These are phyloP conservation scores for Typhlichthys subterraneus DNA, from an alignment of 2,797 vertebrate species.

Conservation along the genomic window DNA sequence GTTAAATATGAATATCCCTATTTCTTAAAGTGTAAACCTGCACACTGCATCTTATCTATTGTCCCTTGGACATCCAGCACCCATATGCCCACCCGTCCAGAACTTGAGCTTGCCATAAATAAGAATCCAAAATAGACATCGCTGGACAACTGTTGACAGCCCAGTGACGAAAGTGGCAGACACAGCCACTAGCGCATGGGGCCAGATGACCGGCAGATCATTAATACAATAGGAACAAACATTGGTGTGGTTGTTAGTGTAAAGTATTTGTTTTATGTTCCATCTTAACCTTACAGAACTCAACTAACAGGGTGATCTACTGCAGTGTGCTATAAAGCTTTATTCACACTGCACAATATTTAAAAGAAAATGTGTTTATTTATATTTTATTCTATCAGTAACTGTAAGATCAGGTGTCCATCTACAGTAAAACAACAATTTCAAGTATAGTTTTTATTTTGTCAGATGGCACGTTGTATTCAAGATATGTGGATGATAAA, in stretches of 20 bases:
- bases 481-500: constrained; percentile 73
- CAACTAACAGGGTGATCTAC: too few relatives aligned
- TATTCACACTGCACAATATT: too few relatives aligned
- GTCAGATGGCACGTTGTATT: neutral
- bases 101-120: constrained; percentile 81
- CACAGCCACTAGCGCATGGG: constrained; percentile 83
- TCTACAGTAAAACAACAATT: too few relatives aligned
- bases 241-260: constrained; percentile 59
- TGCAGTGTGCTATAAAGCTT: too few relatives aligned
- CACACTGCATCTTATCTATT: constrained; percentile 73
- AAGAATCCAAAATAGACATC: constrained; percentile 88
- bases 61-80: constrained; percentile 64
- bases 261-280: constrained; percentile 30
- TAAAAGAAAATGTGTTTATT: too few relatives aligned
- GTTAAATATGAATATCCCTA: constrained; percentile 71
- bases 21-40: constrained; percentile 64
- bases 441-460: too few relatives aligned
- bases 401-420: too few relatives aligned
- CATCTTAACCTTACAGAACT: neutral
- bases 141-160: constrained; percentile 90
- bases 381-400: too few relatives aligned
- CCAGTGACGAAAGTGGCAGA: constrained; percentile 82
- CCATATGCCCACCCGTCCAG: constrained; percentile 55
- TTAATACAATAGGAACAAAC: constrained; percentile 86
- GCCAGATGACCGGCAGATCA: constrained; percentile 88